Evolutionary conservation across 1,140 invertebrate genomes (phyloP), one percentile per base, ranked within the genome.

Genomic region (Bombus confusus): DNA sequence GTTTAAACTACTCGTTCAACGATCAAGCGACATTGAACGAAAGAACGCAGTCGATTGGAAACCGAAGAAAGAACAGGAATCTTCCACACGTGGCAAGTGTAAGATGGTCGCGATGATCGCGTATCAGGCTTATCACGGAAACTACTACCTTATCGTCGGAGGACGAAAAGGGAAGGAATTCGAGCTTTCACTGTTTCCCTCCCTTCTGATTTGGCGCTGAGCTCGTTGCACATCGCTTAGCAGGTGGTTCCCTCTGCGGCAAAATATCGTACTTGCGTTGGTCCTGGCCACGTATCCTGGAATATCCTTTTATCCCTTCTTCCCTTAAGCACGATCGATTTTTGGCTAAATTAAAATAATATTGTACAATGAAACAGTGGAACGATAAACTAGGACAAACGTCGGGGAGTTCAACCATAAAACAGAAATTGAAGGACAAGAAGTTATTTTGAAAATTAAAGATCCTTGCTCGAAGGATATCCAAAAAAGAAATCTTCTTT

Each of bases 221-320:
- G 84, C 90, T 91, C 92, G 84, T 78, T 28, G 43, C 18, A 13
- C 9, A 59, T 8, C 12, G 90, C 91, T 94, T 81, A 88, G 87
- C 76, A 92, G 47, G 88, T 95, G 94, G 91, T 93, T 92, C 93
- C 94, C 90, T 92, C 93, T 86, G 66, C 62, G 91, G 74, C 80
- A 10, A 41, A 87, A 79, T 80, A 64, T 13, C 1, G 85, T 90
- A 94, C 91, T 90, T 59, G 43, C 82, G 25, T 83, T 88, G 72
- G 68, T 78, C 52, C 76, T 86, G 25, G 34, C 41, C 31, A 62
- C 80, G 82, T 79, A 74, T 87, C 88, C 86, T 88, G 86, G 83
- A 85, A 85, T 80, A 74, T 89, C 80, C 83, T 80, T 66, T 64
- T 85, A 80, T 31, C 57, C 59, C 52, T 77, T 31, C 15, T 72